Base-by-base conservation (phyloP, 2,113 vertebrate species). In the Excalfactoria chinensis region DNA sequence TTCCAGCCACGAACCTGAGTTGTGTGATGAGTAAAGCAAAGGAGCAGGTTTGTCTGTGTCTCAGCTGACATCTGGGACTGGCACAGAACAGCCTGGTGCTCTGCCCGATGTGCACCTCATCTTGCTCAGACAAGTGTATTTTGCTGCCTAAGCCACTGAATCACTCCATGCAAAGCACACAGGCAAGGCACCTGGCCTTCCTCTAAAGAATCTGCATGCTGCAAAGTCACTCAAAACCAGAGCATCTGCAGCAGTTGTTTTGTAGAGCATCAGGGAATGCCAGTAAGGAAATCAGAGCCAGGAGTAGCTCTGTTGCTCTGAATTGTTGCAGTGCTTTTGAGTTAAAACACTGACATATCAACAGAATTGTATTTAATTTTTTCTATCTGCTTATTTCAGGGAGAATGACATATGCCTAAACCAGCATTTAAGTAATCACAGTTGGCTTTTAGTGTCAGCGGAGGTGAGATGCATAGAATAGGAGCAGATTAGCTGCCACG, bases 51-150 rank as follows among this genome's bases (percentile, higher is more conserved):
- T 83, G 25, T 64, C 34, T 22, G 26, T 32, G 2, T 35, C 40
- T 19, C 11, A 37, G 74, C 51, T 67, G 22, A 34, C 19, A 17
- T 28, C 73, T 74, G 77, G 60, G 71, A 16, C 49, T 80, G 59
- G 41, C 49, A 3, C 60, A 5, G 63, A 25, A 41, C 40, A 44
- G 72, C 35, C 63, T 83, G 73, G 48, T 66, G 30, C 25, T 25
- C 55, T 58, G 30, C 40, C 30, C 44, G 53, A 19, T 19, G 13
- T 21, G 40, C 17, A 23, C 46, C 59, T 49, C 4, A 1, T 71
- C 58, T 79, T 2, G 0, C 72, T 51, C n/a, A 4, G 28, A 20
- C 3, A 2, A 59, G 23, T 0, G 0, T 2, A 7, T 78, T 28
- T 75, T 44, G 3, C 28, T 83, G 37, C 53, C 59, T 62, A 48